These are phyloP conservation scores for Apogon hyalosoma DNA, from an alignment of 2,797 vertebrate genomes.

Conservation along the genomic window DNA sequence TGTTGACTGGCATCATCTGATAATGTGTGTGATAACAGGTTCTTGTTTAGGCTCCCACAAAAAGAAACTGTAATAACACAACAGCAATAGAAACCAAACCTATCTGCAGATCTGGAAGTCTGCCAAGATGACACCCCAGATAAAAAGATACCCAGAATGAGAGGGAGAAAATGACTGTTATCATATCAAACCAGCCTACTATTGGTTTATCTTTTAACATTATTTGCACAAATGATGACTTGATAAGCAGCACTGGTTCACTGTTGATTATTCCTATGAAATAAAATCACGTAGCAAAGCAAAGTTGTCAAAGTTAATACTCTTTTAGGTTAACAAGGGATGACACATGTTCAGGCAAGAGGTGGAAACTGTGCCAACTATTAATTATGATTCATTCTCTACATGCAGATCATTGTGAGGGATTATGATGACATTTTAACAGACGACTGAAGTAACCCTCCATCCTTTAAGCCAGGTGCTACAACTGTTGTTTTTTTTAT, in stretches of 20 bases:
- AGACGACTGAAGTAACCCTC: no score
- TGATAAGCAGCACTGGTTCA: no score
- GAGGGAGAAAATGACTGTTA: no score
- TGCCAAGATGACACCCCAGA: conserved; percentile 1
- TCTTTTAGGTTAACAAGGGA: neutral
- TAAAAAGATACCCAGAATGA: neutral
- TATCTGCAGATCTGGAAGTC: conserved; percentile 23
- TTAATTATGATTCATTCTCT: neutral
- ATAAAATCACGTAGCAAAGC: neutral
- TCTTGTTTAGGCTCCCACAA: conserved; percentile 18
- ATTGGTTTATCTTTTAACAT: no score
- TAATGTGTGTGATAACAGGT: neutral
- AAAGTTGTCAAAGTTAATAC: neutral
- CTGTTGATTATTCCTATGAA: no score
- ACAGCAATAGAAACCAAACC: conserved; percentile 1
- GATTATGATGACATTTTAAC: no score
- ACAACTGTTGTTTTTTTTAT: no score
- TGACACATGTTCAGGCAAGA: conserved; percentile 1
- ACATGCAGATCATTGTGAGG: no score
- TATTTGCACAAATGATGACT: no score
- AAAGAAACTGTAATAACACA: conserved; percentile 19
- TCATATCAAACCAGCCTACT: neutral
- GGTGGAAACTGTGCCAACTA: neutral
- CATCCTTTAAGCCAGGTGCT: no score
- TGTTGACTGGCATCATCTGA: neutral